phyloP scores from a whole-genome alignment of 1,140 invertebrate genomes.

The Tetramorium parvispinum region DNA sequence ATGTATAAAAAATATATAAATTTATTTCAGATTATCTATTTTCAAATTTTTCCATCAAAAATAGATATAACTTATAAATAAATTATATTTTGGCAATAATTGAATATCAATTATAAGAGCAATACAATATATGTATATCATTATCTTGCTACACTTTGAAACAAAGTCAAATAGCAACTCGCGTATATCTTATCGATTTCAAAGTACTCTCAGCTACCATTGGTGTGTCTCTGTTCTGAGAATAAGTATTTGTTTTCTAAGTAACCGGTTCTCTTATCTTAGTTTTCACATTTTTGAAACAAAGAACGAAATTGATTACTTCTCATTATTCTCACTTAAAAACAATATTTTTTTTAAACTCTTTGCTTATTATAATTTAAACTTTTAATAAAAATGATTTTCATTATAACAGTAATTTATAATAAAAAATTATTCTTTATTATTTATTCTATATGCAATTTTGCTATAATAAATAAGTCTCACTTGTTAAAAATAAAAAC shows the following conservation, averaged over 20 bases:
- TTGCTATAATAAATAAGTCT: too few relatives aligned
- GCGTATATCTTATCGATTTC: slow-evolving; percentile 33
- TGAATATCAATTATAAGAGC: neutral
- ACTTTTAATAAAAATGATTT: neutral
- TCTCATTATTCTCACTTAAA: neutral
- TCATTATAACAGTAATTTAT: neutral
- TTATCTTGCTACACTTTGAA: slow-evolving; percentile 30
- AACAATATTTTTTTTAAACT: neutral
- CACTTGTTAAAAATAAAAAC: too few relatives aligned
- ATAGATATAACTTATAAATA: neutral
- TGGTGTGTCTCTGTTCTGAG: neutral
- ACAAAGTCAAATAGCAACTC: neutral
- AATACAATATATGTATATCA: neutral
- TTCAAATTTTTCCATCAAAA: too few relatives aligned
- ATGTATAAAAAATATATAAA: neutral
- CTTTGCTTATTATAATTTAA: neutral
- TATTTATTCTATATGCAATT: neutral
- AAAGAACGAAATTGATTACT: neutral
- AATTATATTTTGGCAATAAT: neutral
- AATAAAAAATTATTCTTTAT: neutral
- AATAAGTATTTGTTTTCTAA: neutral
- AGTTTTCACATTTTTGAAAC: neutral
- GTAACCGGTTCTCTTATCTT: neutral
- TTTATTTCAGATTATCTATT: neutral
- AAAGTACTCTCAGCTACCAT: neutral